A percentile compares a stretch with the other conserved stretches of the same genome.
These are phyloP conservation scores for Notarius quadriscutis DNA, from an alignment of 2,113 vertebrate species.

Conservation along the genomic window DNA sequence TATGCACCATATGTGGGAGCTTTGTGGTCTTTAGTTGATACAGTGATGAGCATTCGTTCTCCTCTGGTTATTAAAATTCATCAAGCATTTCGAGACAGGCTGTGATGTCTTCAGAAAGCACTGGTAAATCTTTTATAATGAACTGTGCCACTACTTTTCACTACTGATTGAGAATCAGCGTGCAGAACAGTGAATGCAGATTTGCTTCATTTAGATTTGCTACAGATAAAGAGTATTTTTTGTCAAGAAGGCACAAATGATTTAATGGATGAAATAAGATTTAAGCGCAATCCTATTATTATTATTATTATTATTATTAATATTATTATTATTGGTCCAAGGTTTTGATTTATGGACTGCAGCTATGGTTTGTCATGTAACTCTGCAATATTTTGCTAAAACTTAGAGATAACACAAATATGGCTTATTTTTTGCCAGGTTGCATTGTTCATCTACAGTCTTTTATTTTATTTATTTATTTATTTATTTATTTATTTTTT, in stretches of 20 bases:
- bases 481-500: neutral
- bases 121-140: neutral
- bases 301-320: neutral
- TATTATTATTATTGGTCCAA: neutral
- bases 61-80: conserved; percentile 22
- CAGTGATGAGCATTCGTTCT: conserved; percentile 22
- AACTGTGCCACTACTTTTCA: neutral
- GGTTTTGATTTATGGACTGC: neutral
- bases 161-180: neutral
- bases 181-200: neutral
- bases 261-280: neutral
- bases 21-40: conserved; percentile 51
- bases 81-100: neutral
- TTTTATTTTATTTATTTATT: too few species aligned
- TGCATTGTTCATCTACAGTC: neutral
- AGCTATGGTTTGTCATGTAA: neutral
- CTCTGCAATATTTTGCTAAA: conserved; percentile 3
- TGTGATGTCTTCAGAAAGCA: conserved; percentile 14
- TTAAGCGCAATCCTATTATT: neutral
- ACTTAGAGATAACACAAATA: neutral
- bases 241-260: neutral
- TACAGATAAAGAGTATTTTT: neutral
- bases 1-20: conserved; percentile 58
- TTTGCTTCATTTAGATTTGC: neutral
- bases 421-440: neutral